phyloP scores from a whole-genome alignment of 2,113 vertebrate species.

The Microcebus tavaratra region DNA sequence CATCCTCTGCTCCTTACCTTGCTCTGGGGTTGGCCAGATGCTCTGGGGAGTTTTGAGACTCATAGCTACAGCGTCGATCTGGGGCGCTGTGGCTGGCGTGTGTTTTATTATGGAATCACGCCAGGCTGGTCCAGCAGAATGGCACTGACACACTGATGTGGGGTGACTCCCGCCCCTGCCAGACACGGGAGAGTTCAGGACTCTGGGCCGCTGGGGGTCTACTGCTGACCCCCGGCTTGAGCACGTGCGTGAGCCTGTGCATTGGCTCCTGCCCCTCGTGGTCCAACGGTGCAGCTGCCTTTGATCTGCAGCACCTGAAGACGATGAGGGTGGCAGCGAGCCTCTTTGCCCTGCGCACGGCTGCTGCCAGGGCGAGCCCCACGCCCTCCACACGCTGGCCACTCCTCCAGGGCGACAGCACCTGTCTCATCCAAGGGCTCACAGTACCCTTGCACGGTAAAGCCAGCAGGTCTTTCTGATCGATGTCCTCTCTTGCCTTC shows the following conservation, averaged over 20 bases:
- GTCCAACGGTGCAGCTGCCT: background rate
- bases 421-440: background rate
- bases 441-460: background rate
- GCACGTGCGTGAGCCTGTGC: background rate
- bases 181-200: slow-evolving; percentile 36
- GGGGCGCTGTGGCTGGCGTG: background rate
- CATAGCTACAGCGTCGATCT: background rate
- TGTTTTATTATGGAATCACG: slow-evolving; percentile 19
- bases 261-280: background rate
- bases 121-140: background rate
- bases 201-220: background rate
- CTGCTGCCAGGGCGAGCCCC: too few species aligned
- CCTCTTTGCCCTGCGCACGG: background rate
- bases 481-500: background rate
- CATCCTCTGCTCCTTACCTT: background rate
- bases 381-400: background rate
- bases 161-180: background rate
- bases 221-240: background rate
- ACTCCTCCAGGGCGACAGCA: background rate
- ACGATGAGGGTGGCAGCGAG: slow-evolving; percentile 19
- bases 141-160: background rate
- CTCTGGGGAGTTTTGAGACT: background rate
- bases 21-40: background rate
- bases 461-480: background rate
- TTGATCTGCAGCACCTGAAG: background rate